Conservation (phyloP, 2,888 invertebrate genomes). For the Aproaerema taeniolella region DNA sequence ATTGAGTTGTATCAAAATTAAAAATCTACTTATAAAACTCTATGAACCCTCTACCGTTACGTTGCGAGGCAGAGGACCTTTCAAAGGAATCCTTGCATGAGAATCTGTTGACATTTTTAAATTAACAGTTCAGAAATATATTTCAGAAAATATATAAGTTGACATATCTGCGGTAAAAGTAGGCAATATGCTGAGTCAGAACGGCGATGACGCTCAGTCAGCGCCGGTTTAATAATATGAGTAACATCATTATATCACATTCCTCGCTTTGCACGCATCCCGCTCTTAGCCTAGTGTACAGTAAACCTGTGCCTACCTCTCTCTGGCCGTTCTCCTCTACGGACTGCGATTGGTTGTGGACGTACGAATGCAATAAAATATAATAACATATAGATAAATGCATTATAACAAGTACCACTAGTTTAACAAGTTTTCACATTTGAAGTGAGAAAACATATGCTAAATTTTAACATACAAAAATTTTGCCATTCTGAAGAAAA, state of each 20-base stretch:
- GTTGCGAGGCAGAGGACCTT: constrained; percentile 59
- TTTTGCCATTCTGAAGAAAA: constrained; percentile 62
- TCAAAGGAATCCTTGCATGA: constrained; percentile 57
- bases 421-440: constrained; percentile 52
- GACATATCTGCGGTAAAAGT: no score
- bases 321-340: constrained; percentile 76
- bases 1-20: constrained; percentile 48
- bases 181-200: no score
- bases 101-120: constrained; percentile 53
- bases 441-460: constrained; percentile 52
- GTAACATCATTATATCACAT: constrained; percentile 20
- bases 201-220: no score
- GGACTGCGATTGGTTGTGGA: constrained; percentile 77
- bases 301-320: constrained; percentile 69
- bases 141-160: no score
- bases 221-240: no score
- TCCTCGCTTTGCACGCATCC: constrained; percentile 44
- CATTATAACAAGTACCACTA: constrained; percentile 69
- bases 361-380: constrained; percentile 78
- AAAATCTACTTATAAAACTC: constrained; percentile 59
- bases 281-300: constrained; percentile 11
- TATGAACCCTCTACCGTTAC: constrained; percentile 64
- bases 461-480: constrained; percentile 56
- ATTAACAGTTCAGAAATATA: constrained; percentile 10
- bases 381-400: constrained; percentile 76